A percentile compares a stretch with the other conserved stretches of the same genome.
phyloP scores from a whole-genome alignment of 2,797 vertebrate species.

The Pipistrellus kuhlii region DNA sequence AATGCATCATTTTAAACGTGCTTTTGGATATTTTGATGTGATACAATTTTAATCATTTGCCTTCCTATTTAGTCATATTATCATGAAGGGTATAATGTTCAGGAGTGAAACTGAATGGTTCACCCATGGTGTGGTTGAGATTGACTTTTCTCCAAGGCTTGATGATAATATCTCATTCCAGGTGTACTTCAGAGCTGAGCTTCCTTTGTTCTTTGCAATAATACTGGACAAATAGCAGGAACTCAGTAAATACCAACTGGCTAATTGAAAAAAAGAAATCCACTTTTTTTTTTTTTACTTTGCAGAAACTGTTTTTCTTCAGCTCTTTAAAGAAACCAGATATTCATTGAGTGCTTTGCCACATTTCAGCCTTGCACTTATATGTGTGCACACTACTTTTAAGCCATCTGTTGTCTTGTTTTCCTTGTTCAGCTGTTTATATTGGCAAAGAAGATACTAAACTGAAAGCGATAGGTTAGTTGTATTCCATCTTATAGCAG shows the following conservation, averaged over 20 bases:
- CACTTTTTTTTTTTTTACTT: neutral
- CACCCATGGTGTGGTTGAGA: neutral
- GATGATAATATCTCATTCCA: conserved; percentile 55
- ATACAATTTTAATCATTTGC: neutral
- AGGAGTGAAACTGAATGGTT: neutral
- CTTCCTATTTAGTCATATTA: neutral
- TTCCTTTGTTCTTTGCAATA: conserved; percentile 59
- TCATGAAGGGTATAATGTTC: neutral
- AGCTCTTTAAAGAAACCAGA: conserved; percentile 7
- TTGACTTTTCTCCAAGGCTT: neutral
- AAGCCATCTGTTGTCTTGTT: conserved; percentile 57
- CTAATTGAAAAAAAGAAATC: conserved; percentile 26
- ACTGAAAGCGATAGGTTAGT: conserved; percentile 23
- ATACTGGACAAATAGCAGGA: conserved; percentile 61
- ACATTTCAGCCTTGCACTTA: conserved; percentile 24
- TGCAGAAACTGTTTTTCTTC: conserved; percentile 26
- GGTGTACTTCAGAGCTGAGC: neutral
- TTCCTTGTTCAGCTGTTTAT: conserved; percentile 57
- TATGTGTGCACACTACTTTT: neutral
- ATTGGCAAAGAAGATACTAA: neutral
- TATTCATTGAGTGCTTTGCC: conserved; percentile 14
- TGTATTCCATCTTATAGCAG: neutral
- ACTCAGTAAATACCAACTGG: conserved; percentile 48
- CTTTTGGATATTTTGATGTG: neutral
- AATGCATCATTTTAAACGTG: neutral